Evolutionary conservation across 2,888 invertebrate species (phyloP).

Genomic region (Drosophila villosipedis): DNA sequence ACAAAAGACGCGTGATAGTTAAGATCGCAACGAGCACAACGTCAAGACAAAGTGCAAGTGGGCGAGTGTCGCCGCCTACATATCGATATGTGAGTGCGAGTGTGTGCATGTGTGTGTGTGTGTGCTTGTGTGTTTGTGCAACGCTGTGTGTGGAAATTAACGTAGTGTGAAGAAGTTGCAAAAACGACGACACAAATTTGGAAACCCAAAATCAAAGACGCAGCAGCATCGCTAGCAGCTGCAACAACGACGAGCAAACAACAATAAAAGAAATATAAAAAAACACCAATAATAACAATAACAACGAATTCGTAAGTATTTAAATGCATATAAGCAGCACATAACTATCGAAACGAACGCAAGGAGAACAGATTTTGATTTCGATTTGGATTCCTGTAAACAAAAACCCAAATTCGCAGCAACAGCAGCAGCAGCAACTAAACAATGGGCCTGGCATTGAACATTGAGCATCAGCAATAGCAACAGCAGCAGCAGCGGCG

Average conservation of each 20-base stretch:
- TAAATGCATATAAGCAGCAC: neutral
- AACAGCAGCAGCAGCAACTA: conserved; percentile 28
- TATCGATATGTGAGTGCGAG: conserved; percentile 41
- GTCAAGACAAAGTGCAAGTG: conserved; percentile 57
- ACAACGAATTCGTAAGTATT: conserved; percentile 42
- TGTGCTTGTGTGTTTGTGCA: conserved; percentile 45
- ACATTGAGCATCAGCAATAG: neutral
- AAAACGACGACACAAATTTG: conserved; percentile 47
- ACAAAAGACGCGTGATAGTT: conserved; percentile 49
- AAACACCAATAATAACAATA: conserved; percentile 9
- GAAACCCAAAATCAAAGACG: conserved; percentile 25
- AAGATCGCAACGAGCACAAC: conserved; percentile 29
- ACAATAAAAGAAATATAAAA: conserved; percentile 5
- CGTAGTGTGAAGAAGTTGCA: conserved; percentile 69
- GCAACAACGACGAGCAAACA: conserved; percentile 34
- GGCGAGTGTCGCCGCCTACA: conserved; percentile 58
- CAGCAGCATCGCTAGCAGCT: conserved; percentile 26
- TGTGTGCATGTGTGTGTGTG: conserved; percentile 7
- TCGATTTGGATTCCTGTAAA: conserved; percentile 49
- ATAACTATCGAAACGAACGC: conserved; percentile 1
- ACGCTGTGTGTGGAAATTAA: conserved; percentile 71
- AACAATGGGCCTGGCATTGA: conserved; percentile 48
- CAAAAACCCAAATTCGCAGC: conserved; percentile 48
- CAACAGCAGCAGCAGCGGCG: conserved; percentile 34
- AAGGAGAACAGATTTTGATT: conserved; percentile 15